A percentile compares a stretch with the other conserved stretches of the same genome.
Conservation (phyloP, 53 echinoderm and acorn worm species). For the Echinarachnius parma region DNA sequence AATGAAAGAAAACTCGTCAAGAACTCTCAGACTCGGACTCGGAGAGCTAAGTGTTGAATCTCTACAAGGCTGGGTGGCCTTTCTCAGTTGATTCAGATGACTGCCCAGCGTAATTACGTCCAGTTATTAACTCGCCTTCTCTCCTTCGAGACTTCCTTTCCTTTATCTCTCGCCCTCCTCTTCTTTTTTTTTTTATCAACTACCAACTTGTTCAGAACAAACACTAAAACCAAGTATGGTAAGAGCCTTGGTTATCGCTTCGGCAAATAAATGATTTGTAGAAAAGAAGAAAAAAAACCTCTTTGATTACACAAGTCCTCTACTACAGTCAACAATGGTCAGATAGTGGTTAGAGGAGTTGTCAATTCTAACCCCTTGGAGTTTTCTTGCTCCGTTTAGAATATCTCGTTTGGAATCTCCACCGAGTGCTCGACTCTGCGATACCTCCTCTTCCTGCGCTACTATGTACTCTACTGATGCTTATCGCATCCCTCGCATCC, state of each 20-base stretch:
- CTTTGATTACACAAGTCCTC: conserved; percentile 29
- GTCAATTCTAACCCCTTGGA: too few species aligned
- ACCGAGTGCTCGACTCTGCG: conserved; percentile 5
- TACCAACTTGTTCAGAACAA: conserved; percentile 36
- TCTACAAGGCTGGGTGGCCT: too few species aligned
- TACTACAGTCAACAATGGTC: conserved; percentile 18
- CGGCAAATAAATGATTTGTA: conserved; percentile 10
- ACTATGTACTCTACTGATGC: conserved; percentile 28
- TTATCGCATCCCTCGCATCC: conserved; percentile 18
- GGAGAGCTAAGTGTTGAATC: too few species aligned
- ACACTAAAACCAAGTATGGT: conserved; percentile 23
- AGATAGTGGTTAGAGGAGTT: too few species aligned
- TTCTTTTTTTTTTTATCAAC: conserved; percentile 9
- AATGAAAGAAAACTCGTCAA: too few species aligned
- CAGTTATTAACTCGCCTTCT: too few species aligned
- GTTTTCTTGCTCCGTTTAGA: too few species aligned
- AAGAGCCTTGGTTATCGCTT: conserved; percentile 28
- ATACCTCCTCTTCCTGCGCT: neutral
- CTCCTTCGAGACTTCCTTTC: conserved; percentile 9
- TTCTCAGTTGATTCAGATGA: too few species aligned
- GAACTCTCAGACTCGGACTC: too few species aligned
- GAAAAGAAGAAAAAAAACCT: neutral
- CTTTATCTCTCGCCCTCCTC: too few species aligned
- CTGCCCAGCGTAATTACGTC: too few species aligned
- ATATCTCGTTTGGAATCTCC: too few species aligned